A percentile compares a stretch with the other conserved stretches of the same genome.
These are phyloP conservation scores for Bombus ignitus DNA, from an alignment of 1,140 invertebrate genomes.

Conservation along the genomic window DNA sequence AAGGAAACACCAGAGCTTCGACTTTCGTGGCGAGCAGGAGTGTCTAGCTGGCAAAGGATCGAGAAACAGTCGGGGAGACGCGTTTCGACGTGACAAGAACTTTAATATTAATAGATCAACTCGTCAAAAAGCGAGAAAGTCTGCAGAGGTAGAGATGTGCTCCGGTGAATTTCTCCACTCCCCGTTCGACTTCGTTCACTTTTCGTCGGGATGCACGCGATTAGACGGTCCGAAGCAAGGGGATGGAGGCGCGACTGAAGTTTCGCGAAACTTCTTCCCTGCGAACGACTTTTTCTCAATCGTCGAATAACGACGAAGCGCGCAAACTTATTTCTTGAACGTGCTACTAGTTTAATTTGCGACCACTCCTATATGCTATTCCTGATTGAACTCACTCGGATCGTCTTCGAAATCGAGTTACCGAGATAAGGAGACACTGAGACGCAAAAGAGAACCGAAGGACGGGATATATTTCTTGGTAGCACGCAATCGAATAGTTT, in stretches of 20 bases:
- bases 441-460: no score
- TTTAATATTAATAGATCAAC: slow-evolving; percentile 13
- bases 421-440: no score
- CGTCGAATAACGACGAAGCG: background rate
- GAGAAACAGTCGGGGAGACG: no score
- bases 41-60: background rate
- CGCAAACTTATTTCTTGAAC: background rate
- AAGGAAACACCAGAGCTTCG: background rate
- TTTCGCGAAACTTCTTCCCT: background rate
- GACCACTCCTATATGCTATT: no score
- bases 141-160: no score
- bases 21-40: background rate
- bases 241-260: background rate
- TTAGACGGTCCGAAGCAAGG: background rate
- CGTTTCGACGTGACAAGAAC: background rate
- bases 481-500: no score
- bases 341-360: slow-evolving; percentile 5
- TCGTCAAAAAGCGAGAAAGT: background rate
- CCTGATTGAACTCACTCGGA: no score
- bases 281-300: background rate
- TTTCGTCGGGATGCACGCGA: background rate
- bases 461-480: no score
- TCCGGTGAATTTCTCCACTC: no score
- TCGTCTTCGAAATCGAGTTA: no score
- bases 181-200: background rate